Evolutionary conservation across 2,797 vertebrate species (phyloP), one percentile per base, ranked within the genome.

Genomic region (Dipus sagitta): DNA sequence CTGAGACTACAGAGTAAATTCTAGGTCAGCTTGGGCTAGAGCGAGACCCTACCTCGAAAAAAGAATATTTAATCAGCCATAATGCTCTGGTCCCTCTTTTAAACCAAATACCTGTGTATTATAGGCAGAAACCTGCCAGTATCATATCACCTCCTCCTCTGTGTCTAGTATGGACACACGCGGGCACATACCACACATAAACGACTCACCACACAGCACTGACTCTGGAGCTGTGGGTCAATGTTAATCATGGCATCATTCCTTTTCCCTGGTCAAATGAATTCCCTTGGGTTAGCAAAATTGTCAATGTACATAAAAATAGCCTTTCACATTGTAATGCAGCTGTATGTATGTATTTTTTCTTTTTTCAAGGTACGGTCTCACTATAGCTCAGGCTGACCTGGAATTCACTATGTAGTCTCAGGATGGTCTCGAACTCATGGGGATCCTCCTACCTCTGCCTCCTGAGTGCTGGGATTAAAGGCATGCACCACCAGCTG

Each of bases 141-240:
- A 6, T 62, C 11, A 47, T 2, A 15, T 4, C 0, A 2, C 30
- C 8, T 47, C 28, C 14, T n/a, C 26, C 1, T 32, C 77, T 68
- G 3, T 3, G 30, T 20, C 26, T 14, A 15, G 38, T 28, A 34
- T 11, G 75, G 77, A 21, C 26, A 15, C 23, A 30, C 23, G 30
- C 17, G n/a, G 42, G 32, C n/a, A 5, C 15, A n/a, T 0, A 20
- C 14, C 4, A 21, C 23, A 15, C 1, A 0, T 0, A 72, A 14
- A 38, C 11, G 12, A 81, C 32, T 28, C 60, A 5, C 12, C 62
- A 52, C 13, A 32, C 13, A 24, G 11, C 28, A 71, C 62, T 62
- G 68, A 42, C 32, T 42, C 21, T 23, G 81, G 71, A 79, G 28
- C 65, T 5, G 0, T 20, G 1, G 0, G 0, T 26, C 0, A 0